phyloP scores from a whole-genome alignment of 1,140 invertebrate genomes.

The Coelopa frigida region DNA sequence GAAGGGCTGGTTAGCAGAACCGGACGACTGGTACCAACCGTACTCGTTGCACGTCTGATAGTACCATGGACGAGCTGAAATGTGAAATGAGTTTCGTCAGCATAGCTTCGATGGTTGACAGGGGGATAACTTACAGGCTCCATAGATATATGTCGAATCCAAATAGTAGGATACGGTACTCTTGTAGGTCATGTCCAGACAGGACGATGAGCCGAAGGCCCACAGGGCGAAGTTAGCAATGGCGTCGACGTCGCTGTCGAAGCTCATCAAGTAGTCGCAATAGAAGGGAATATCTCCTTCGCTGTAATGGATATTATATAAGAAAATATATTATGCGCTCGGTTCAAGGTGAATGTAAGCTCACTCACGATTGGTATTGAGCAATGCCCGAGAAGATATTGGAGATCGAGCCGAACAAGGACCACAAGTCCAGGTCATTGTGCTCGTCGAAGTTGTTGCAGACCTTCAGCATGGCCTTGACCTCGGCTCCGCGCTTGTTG shows the following conservation, averaged over 20 bases:
- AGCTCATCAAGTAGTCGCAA: conserved; percentile 26
- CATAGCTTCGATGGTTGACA: too few species aligned
- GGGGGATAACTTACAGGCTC: conserved; percentile 26
- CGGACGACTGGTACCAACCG: conserved; percentile 72
- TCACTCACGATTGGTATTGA: conserved; percentile 28
- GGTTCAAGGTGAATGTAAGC: background rate
- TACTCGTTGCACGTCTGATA: conserved; percentile 82
- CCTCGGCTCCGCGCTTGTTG: conserved; percentile 22
- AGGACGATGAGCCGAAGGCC: conserved; percentile 15
- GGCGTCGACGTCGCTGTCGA: conserved; percentile 24
- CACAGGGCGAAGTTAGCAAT: conserved; percentile 32
- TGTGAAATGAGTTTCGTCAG: background rate
- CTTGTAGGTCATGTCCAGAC: conserved; percentile 27
- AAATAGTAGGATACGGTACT: conserved; percentile 25
- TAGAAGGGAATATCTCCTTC: conserved; percentile 20
- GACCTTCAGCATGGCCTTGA: conserved; percentile 41
- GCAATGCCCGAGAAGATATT: conserved; percentile 32
- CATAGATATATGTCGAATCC: conserved; percentile 17
- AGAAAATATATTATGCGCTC: background rate
- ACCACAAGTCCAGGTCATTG: conserved; percentile 37
- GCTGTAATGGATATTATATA: conserved; percentile 12
- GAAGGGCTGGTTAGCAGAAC: conserved; percentile 56
- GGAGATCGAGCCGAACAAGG: conserved; percentile 31
- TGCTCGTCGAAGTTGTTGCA: conserved; percentile 33
- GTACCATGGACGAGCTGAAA: conserved; percentile 61